Evolutionary conservation across 2,888 invertebrate species (phyloP), one percentile per base, ranked within the genome.

Genomic region (Macrosiphum euphorbiae): DNA sequence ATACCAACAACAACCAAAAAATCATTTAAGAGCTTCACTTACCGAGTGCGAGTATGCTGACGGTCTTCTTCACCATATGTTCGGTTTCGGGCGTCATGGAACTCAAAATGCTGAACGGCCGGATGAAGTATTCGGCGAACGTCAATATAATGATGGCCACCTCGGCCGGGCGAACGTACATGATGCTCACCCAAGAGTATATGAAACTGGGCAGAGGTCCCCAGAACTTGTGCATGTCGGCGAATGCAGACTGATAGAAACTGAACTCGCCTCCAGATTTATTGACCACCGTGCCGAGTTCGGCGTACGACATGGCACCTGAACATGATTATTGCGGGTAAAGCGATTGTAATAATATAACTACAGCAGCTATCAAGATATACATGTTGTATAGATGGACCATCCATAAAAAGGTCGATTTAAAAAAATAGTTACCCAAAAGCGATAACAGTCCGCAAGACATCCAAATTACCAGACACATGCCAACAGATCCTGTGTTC

Each of bases 241-340:
- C 96, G 95, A 97, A 98, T 0, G 98, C 97, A 95, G 97, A 97
- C 95, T 97, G 96, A 95, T 98, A 97, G 95, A 98, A 98, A 3
- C 97, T 97, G 95, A 98, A 98, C 96, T 98, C 98, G 3, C 98
- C 98, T 4, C 98, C 98, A 1, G 98, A 98, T 95, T 97, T 96
- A 1, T 97, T 97, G 10, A 98, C 97, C 1, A 98, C 97, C 0
- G 98, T 97, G 58, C 98, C 98, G 92, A 98, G 96, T 96, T 98
- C 98, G 67, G 98, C 98, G 95, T 98, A 98, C 3, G 97, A 97
- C 94, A 98, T 95, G 0, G 98, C 98, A 95, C 98, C 98, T 97
- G 95, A 35, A 35, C 26, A 88, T 52, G 11, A 52, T 35, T 78
- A 78, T 52, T 35, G 55, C 0, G 4, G 7, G 35, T 7, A 35